These are phyloP conservation scores for Ophion ventricosus DNA, from an alignment of 2,888 invertebrate genomes.

Conservation along the genomic window DNA sequence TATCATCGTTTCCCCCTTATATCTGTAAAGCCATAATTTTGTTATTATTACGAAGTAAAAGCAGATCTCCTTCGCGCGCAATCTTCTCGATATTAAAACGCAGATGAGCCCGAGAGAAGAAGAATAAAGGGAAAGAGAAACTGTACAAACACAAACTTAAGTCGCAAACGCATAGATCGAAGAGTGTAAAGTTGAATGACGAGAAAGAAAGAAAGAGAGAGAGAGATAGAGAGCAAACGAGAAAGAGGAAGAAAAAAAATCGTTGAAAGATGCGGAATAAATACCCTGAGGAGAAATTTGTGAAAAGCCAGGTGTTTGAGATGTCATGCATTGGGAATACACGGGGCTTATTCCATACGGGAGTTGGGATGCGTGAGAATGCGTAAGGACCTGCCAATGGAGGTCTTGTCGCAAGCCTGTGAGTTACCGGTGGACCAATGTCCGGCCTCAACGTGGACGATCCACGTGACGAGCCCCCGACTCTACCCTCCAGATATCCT, in stretches of 20 bases:
- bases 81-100: not conserved
- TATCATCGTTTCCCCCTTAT: conserved; percentile 86
- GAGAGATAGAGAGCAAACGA: conserved; percentile 30
- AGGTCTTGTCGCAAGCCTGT: conserved; percentile 85
- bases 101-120: not conserved
- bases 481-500: conserved; percentile 80
- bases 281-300: conserved; percentile 92
- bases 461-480: conserved; percentile 78
- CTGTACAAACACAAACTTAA: not conserved
- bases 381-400: conserved; percentile 95
- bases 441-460: conserved; percentile 82
- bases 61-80: not conserved
- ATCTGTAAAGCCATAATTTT: conserved; percentile 74
- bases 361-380: conserved; percentile 93
- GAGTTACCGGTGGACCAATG: conserved; percentile 84
- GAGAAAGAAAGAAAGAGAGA: conserved; percentile 4
- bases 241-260: conserved; percentile 49
- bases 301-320: conserved; percentile 91
- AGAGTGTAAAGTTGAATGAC: not conserved
- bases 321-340: conserved; percentile 91
- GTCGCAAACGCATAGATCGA: not conserved
- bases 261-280: conserved; percentile 73
- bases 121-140: not conserved
- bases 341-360: conserved; percentile 91
- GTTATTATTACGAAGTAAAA: not conserved